Percentiles rank a stretch among this genome's conserved stretches.
Conservation (phyloP, 2,888 invertebrate species). For the Cordilura impudica region DNA sequence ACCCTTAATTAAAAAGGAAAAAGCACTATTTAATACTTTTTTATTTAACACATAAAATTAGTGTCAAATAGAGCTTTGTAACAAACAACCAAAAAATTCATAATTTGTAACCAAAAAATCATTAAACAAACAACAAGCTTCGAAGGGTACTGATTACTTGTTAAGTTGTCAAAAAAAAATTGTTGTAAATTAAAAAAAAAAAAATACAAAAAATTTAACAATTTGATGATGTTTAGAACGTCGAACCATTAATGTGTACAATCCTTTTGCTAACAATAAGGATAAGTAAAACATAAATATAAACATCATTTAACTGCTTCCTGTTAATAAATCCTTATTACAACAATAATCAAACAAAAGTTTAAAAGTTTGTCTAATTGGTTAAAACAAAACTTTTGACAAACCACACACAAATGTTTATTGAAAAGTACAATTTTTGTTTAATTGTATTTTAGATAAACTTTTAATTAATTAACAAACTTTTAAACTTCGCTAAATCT, state of each 20-base stretch:
- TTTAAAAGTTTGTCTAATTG: constrained; percentile 53
- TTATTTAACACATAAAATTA: constrained; percentile 46
- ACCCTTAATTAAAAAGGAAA: constrained; percentile 48
- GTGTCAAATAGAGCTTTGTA: constrained; percentile 55
- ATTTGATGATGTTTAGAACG: constrained; percentile 72
- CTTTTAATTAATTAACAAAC: constrained; percentile 38
- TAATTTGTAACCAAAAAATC: constrained; percentile 47
- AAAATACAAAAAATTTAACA: constrained; percentile 23
- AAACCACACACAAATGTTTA: too few species aligned
- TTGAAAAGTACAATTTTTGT: not conserved
- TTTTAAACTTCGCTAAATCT: constrained; percentile 46
- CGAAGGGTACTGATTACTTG: constrained; percentile 58
- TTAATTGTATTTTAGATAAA: not conserved
- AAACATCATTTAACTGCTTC: constrained; percentile 40
- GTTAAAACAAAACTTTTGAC: not conserved
- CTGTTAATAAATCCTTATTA: constrained; percentile 37
- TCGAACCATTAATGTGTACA: constrained; percentile 78
- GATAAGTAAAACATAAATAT: constrained; percentile 48
- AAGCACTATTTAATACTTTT: constrained; percentile 62
- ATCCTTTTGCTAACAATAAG: constrained; percentile 66
- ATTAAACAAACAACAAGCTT: constrained; percentile 47
- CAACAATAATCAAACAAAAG: constrained; percentile 22
- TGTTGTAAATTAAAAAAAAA: constrained; percentile 59
- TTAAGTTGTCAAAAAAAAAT: constrained; percentile 55
- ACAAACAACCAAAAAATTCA: constrained; percentile 12